A percentile compares a stretch with the other conserved stretches of the same genome.
Conservation (phyloP, 2,888 invertebrate species). For the Drosophila conformis region DNA sequence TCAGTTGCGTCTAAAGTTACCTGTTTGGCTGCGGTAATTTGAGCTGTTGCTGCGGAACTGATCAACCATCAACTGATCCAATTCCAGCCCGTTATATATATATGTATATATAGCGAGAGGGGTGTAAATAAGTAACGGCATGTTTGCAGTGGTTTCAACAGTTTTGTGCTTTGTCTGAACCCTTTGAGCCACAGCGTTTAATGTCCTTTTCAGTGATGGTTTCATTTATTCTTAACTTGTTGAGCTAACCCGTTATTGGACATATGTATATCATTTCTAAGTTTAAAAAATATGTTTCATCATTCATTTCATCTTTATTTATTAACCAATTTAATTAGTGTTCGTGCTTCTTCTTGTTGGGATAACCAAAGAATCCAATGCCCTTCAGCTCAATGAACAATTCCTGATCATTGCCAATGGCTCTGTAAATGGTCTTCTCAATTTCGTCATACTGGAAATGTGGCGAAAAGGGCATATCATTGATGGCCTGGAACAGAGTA, state of each 20-base stretch:
- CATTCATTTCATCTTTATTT: background rate
- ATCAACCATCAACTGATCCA: conserved; percentile 38
- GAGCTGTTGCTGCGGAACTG: conserved; percentile 49
- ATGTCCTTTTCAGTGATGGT: conserved; percentile 6
- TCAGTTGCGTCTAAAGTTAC: conserved; percentile 47
- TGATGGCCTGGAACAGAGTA: conserved; percentile 88
- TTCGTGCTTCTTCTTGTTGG: conserved; percentile 45
- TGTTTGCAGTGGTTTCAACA: conserved; percentile 17
- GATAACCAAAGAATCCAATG: conserved; percentile 84
- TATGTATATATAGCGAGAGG: background rate
- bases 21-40: conserved; percentile 47
- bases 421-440: conserved; percentile 88
- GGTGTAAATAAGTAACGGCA: conserved; percentile 18
- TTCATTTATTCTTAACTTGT: conserved; percentile 11
- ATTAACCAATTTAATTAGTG: background rate
- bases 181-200: background rate
- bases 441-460: conserved; percentile 89
- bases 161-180: conserved; percentile 26
- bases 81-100: conserved; percentile 39
- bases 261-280: background rate
- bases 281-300: no score
- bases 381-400: conserved; percentile 88
- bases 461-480: conserved; percentile 91
- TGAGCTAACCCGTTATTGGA: background rate
- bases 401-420: conserved; percentile 88